Evolutionary conservation across 2,888 invertebrate species (phyloP), one percentile per base, ranked within the genome.

Genomic region (Rhogogaster chlorosoma): DNA sequence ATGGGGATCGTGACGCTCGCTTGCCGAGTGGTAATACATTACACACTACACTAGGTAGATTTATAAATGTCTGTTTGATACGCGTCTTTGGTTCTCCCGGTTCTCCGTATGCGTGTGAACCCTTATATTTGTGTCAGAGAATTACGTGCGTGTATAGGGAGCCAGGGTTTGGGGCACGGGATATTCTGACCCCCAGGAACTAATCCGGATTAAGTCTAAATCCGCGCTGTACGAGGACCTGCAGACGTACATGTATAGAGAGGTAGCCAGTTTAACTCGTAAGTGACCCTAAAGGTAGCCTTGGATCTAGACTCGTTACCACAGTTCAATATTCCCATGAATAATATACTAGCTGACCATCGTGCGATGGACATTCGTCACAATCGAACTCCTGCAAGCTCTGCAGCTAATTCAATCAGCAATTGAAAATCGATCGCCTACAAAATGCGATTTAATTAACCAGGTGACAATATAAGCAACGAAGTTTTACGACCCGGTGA

Each of bases 141-240:
- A 36, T 73, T 38, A 73, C 38, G 36, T 36, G 64, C 38, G 64
- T 80, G 57, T 36, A 32, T 80, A 38, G 29, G 29, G 67, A 45
- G n/a, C 38, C 9, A 29, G n/a, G 38, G 61, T 61, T 57, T 61
- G 67, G 83, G 29, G 36, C 67, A 45, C 29, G 90, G 91, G 92
- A 92, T 91, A 93, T 92, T 91, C 91, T 93, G 93, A 93, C 92
- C 93, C 93, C 93, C 91, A 90, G 89, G 88, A 89, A 91, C 91
- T 93, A 93, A 93, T 93, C 93, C 93, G 93, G 93, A 93, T 93
- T 93, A 93, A 91, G 90, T 90, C 89, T 88, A 88, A 92, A 92
- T 92, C 91, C 90, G 91, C 88, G 89, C 90, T 90, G 90, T 91
- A 90, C 88, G 92, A 90, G 91, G 91, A 92, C 89, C 90, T 89